Percentiles rank a stretch among this genome's conserved stretches.
These are phyloP conservation scores for Ornithoptera alexandrae DNA, from an alignment of 2,888 invertebrate genomes.

Conservation along the genomic window DNA sequence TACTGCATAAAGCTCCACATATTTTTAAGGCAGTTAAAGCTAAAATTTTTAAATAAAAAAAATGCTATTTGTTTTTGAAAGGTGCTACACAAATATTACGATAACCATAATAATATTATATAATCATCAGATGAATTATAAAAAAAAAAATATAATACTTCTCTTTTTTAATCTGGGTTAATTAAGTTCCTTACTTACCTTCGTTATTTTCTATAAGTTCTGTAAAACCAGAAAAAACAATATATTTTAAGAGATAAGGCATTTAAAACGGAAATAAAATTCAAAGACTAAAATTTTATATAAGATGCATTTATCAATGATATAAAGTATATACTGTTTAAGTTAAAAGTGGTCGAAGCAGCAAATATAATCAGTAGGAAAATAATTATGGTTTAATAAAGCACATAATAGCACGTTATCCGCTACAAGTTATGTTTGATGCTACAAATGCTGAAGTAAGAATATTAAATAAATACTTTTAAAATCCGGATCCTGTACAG, in stretches of 20 bases:
- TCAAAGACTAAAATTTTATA: no score
- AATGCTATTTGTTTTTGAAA: background rate
- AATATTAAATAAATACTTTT: constrained; percentile 39
- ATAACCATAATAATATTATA: background rate
- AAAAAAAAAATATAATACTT: background rate
- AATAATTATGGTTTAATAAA: no score
- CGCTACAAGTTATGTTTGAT: background rate
- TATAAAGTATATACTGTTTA: no score
- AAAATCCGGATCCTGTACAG: constrained; percentile 86
- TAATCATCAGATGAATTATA: background rate
- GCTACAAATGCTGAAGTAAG: background rate
- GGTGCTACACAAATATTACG: background rate
- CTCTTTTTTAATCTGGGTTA: background rate
- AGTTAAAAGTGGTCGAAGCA: no score
- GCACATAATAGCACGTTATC: background rate
- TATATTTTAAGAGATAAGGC: background rate
- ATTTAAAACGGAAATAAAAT: no score
- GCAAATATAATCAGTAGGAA: no score
- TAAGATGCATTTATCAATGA: no score
- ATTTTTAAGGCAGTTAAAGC: constrained; percentile 90
- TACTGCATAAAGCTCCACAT: constrained; percentile 96
- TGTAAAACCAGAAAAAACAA: constrained; percentile 43
- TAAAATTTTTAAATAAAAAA: constrained; percentile 41
- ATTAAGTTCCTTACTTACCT: constrained; percentile 41
- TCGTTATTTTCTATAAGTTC: constrained; percentile 45